A percentile compares a stretch with the other conserved stretches of the same genome.
phyloP scores from a whole-genome alignment of 2,113 vertebrate species.

The Misgurnus mizolepis region DNA sequence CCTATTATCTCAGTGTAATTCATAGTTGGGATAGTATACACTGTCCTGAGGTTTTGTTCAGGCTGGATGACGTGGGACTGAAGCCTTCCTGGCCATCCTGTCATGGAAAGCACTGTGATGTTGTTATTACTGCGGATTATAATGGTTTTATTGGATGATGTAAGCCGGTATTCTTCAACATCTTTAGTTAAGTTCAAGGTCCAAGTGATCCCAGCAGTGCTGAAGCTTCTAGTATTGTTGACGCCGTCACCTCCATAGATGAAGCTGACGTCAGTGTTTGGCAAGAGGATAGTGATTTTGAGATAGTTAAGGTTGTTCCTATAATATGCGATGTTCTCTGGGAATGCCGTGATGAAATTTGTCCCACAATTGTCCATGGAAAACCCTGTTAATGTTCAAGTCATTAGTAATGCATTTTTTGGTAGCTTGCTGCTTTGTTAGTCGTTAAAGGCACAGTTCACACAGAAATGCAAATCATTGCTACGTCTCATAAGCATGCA shows the following conservation, averaged over 20 bases:
- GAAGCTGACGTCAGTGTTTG: accelerated
- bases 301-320: conserved; percentile 15
- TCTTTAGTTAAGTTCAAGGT: neutral
- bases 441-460: neutral
- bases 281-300: conserved; percentile 39
- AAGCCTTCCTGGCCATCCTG: conserved; percentile 34
- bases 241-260: accelerated
- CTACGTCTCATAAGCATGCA: too few relatives aligned
- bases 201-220: neutral
- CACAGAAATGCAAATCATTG: too few relatives aligned
- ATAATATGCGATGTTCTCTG: conserved; percentile 73
- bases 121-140: conserved; percentile 31
- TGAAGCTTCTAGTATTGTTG: accelerated
- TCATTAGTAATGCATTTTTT: neutral
- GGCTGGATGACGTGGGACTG: conserved; percentile 63
- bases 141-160: neutral
- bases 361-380: conserved; percentile 35
- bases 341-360: conserved; percentile 62
- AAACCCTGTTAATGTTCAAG: conserved; percentile 24
- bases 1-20: neutral
- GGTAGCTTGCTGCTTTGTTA: neutral
- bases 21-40: conserved; percentile 61
- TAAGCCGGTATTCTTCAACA: conserved; percentile 20
- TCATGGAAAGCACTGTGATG: conserved; percentile 56
- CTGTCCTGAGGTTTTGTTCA: neutral